Base-by-base conservation (phyloP, 2,888 invertebrate genomes). In the Neoitamus cyanurus region DNA sequence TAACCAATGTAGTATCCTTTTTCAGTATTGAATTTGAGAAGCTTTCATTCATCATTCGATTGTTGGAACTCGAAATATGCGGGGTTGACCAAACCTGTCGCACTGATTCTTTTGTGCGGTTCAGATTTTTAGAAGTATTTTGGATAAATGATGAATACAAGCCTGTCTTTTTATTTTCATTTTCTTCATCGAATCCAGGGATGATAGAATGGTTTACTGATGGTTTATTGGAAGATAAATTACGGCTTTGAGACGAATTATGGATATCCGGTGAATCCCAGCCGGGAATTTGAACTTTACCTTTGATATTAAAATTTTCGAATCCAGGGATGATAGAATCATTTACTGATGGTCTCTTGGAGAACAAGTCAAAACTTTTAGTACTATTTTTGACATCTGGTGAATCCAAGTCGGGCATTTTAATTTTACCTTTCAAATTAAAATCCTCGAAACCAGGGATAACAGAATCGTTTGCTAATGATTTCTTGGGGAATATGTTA, bases 271-370 rank as follows among this genome's bases (percentile, higher is more conserved):
- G 0, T 15, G 78, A 58, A 78, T 78, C 34, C 4, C 31, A 48
- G n/a, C 20, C 48, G 2, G 5, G 1, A 7, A 37, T 42, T 48
- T 48, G 15, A 25, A 13, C 7, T 36, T 4, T 70, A 9, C 13
- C 6, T 36, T 15, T 69, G 4, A 36, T n/a, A 42, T 70, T 36
- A 58, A 83, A 83, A 70, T 70, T 42, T 28, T 83, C 83, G 20
- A 83, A 83, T 25, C 83, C 83, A 2, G 83, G 83, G 6, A 83
- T 36, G n/a, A 68, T 58, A 11, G 48, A 83, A n/a, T 42, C 28
- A 9, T 34, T 46, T n/a, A n/a, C 25, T 25, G 11, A 28, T 6
- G 34, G n/a, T 20, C n/a, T 75, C 7, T 75, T 75, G 13, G 75
- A 75, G 25, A 73, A 73, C 1, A 36, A 31, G 15, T 36, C 36